phyloP scores from a whole-genome alignment of 2,113 vertebrate genomes.

The Gorsachius goisagi region DNA sequence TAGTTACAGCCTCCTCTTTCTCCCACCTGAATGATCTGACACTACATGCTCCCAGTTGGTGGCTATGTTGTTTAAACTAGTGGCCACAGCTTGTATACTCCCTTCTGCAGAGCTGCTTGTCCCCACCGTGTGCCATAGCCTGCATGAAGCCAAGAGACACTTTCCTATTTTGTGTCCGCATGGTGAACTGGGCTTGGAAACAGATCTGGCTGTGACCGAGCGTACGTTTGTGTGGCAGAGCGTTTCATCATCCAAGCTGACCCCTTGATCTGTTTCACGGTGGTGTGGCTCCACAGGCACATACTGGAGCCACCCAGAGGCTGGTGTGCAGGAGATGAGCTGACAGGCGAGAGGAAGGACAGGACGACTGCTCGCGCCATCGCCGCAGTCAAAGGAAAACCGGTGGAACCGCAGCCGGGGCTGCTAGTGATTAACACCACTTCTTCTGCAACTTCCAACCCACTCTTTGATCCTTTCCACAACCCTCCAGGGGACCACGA shows the following conservation, averaged over 20 bases:
- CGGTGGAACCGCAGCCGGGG: not conserved
- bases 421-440: not conserved
- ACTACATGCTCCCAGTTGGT: not conserved
- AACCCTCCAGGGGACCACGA: not conserved
- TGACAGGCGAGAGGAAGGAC: fast-evolving
- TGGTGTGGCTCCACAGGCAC: not conserved
- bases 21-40: not conserved
- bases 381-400: fast-evolving
- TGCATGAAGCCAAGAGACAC: not conserved
- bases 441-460: not conserved
- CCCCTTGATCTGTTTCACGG: not conserved
- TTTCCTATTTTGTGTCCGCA: not conserved
- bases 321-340: not conserved
- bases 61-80: not conserved
- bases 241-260: not conserved
- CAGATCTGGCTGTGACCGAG: not conserved
- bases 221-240: not conserved
- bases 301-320: not conserved
- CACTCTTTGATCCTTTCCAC: not conserved
- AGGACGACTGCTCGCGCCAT: not conserved
- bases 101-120: not conserved
- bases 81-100: not conserved
- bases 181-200: not conserved
- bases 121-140: not conserved
- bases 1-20: not conserved